Base-by-base conservation (phyloP, 1,140 invertebrate genomes). In the Drosophila sp. region DNA sequence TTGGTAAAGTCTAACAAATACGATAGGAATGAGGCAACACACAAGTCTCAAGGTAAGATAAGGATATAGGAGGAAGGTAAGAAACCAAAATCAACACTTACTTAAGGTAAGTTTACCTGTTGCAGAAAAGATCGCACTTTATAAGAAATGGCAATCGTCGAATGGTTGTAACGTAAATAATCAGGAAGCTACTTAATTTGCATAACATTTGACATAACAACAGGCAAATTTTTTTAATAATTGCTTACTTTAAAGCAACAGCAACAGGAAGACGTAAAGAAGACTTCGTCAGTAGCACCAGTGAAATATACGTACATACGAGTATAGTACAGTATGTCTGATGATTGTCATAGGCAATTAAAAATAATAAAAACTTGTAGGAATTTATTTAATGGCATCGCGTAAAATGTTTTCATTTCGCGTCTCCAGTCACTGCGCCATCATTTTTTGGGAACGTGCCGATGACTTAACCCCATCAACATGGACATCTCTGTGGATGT, bases 381-480 rank as follows among this genome's bases (percentile, higher is more conserved):
- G 36, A 40, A 67, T 41, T 54, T 76, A 18, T 75, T 82, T 71
- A 82, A 75, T 82, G 70, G 46, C 70, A 51, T 36, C 53, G 73
- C 61, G 43, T 63, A 25, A 62, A 80, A 62, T 46, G 41, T 48
- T 77, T 73, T 72, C 34, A 69, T 80, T 77, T 77, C 66, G 40
- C 45, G 65, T 29, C 64, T 69, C 61, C 14, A 65, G 46, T 11
- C 38, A 25, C 40, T 36, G 27, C 45, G 45, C 51, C 41, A 70
- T 34, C 70, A 65, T 38, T 54, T 63, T 62, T 63, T 40, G 41
- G 41, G 61, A 66, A 61, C 71, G 71, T 58, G 64, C 63, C 45
- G 51, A 89, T 87, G 83, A 89, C 82, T 82, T 87, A 87, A 87
- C 71, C 56, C 38, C 56, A 38, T 14, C 32, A 16, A 56, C 18